Percentiles rank a stretch among this genome's conserved stretches.
These are phyloP conservation scores for Perca schrenkii DNA, from an alignment of 2,113 vertebrate species.

Conservation along the genomic window DNA sequence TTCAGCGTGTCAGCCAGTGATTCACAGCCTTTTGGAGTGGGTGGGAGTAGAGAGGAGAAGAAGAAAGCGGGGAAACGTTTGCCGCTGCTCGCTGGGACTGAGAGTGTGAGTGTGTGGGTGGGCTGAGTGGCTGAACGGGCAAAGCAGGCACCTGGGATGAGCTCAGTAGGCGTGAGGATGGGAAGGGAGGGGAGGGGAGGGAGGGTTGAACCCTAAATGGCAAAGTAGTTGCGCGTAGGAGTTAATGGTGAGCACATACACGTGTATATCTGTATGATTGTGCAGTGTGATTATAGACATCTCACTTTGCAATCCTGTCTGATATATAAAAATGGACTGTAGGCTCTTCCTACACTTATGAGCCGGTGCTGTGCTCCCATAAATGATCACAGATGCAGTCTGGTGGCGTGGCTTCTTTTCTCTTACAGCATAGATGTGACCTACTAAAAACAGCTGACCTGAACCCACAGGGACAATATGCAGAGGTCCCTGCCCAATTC, in stretches of 20 bases:
- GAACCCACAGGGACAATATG: conserved; percentile 50
- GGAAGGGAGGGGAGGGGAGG: conserved; percentile 19
- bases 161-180: conserved; percentile 73
- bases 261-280: neutral
- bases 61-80: conserved; percentile 69
- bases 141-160: conserved; percentile 83
- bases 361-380: neutral
- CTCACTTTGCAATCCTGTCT: conserved; percentile 1
- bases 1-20: conserved; percentile 73
- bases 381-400: conserved; percentile 8
- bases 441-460: conserved; percentile 79
- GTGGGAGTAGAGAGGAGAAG: conserved; percentile 79
- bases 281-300: conserved; percentile 8
- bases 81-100: conserved; percentile 68
- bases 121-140: conserved; percentile 78
- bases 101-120: conserved; percentile 82
- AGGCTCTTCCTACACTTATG: neutral
- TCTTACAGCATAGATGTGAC: conserved; percentile 50
- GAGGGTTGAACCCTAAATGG: conserved; percentile 66
- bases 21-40: conserved; percentile 80
- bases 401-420: conserved; percentile 2
- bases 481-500: conserved; percentile 61
- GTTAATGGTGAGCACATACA: conserved; percentile 30
- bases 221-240: conserved; percentile 67
- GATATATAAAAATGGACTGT: conserved; percentile 25